A percentile compares a stretch with the other conserved stretches of the same genome.
These are phyloP conservation scores for Patagioenas fasciata DNA, from an alignment of 2,113 vertebrate species.

Conservation along the genomic window DNA sequence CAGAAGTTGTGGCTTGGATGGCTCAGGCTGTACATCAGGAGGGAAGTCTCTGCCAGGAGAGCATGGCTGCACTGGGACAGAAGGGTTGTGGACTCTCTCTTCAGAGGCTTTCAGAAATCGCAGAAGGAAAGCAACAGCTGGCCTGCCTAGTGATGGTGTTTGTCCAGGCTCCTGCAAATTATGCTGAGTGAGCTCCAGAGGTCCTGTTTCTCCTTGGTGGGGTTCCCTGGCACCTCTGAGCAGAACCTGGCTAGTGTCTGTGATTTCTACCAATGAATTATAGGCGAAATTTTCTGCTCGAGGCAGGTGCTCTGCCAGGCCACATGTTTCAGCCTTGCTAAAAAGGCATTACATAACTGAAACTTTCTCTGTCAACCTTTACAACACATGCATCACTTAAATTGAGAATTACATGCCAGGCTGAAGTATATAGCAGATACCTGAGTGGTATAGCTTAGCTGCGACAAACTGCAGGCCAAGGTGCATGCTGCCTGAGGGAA, in stretches of 20 bases:
- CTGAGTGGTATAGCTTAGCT: background rate
- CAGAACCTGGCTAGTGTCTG: background rate
- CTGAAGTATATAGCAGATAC: background rate
- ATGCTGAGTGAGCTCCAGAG: background rate
- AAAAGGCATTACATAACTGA: background rate
- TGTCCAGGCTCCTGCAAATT: background rate
- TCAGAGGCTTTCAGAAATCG: background rate
- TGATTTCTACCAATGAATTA: background rate
- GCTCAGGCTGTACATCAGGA: background rate
- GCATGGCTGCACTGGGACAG: background rate
- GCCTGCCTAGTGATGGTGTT: background rate
- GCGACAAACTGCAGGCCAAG: background rate
- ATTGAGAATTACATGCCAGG: background rate
- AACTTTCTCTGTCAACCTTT: background rate
- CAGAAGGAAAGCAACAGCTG: background rate
- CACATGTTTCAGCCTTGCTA: background rate
- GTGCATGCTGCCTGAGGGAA: background rate
- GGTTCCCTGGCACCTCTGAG: fast-evolving
- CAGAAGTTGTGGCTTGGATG: background rate
- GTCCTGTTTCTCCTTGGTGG: background rate
- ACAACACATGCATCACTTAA: fast-evolving
- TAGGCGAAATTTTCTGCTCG: background rate
- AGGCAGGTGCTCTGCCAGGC: background rate
- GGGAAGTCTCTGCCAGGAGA: background rate
- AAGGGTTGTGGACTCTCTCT: background rate